Conservation (phyloP, 2,888 invertebrate genomes). For the Minunthozetes semirufus region DNA sequence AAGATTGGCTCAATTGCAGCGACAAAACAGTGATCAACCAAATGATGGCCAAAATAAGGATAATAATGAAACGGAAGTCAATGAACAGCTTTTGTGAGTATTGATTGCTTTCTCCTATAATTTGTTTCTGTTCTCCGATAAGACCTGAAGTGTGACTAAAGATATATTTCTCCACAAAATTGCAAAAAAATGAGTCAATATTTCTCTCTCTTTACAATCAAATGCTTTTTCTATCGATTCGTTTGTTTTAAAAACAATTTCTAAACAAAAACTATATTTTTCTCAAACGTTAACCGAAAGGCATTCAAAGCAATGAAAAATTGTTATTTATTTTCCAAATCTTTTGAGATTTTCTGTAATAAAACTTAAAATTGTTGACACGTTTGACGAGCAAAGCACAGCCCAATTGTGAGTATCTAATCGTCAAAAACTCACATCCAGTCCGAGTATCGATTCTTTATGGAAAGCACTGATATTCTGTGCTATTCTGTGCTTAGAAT, state of each 20-base stretch:
- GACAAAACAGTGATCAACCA: slow-evolving; percentile 44
- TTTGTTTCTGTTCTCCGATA: not conserved
- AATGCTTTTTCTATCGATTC: not conserved
- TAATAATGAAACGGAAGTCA: slow-evolving; percentile 53
- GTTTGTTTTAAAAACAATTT: not conserved
- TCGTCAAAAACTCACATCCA: not conserved
- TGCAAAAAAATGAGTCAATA: slow-evolving; percentile 6
- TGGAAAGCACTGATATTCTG: not conserved
- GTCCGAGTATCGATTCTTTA: not conserved
- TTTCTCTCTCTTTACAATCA: not conserved
- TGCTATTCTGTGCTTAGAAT: not conserved
- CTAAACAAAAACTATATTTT: not conserved
- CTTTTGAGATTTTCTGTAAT: not conserved
- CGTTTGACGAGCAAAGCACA: not conserved
- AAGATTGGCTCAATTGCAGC: slow-evolving; percentile 48
- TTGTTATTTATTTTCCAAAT: not conserved
- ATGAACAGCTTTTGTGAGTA: slow-evolving; percentile 45
- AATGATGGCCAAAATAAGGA: slow-evolving; percentile 52
- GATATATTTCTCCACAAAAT: not conserved
- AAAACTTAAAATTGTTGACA: not conserved
- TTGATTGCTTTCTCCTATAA: slow-evolving; percentile 2
- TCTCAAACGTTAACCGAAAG: not conserved
- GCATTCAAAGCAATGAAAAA: not conserved
- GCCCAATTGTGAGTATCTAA: no score
- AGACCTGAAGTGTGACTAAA: not conserved